phyloP scores from a whole-genome alignment of 2,888 invertebrate species.

The Eupithecia tripunctaria region DNA sequence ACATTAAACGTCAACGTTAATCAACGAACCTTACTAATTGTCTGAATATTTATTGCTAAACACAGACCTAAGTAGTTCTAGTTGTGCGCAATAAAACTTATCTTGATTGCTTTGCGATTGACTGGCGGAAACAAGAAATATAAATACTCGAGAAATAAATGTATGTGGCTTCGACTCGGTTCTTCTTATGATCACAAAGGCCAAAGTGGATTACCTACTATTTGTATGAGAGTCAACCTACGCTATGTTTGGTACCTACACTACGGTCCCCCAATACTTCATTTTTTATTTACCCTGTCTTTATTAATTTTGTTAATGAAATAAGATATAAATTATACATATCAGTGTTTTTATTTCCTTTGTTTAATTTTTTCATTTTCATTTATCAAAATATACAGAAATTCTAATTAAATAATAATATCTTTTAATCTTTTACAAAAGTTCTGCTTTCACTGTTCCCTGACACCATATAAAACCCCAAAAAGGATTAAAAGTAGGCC shows the following conservation, averaged over 20 bases:
- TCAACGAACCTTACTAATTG: too few species aligned
- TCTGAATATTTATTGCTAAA: too few species aligned
- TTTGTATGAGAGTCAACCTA: neutral
- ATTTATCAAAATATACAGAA: neutral
- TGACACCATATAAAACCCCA: constrained; percentile 1
- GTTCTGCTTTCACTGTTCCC: neutral
- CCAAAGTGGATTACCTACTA: neutral
- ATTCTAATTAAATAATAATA: neutral
- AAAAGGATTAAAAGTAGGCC: constrained; percentile 12
- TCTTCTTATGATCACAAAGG: neutral
- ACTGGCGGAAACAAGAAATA: neutral
- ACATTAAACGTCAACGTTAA: too few species aligned
- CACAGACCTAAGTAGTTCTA: too few species aligned
- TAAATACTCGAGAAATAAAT: neutral
- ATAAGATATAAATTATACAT: neutral
- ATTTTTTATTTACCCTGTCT: too few species aligned
- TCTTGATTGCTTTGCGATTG: constrained; percentile 4
- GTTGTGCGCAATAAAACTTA: neutral
- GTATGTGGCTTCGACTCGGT: neutral
- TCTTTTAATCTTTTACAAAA: neutral
- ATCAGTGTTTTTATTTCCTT: neutral
- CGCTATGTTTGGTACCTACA: neutral
- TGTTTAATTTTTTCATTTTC: neutral
- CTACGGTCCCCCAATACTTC: neutral
- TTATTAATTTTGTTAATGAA: too few species aligned